Conservation (phyloP, 2,113 vertebrate species). For the Actinemys pallida region DNA sequence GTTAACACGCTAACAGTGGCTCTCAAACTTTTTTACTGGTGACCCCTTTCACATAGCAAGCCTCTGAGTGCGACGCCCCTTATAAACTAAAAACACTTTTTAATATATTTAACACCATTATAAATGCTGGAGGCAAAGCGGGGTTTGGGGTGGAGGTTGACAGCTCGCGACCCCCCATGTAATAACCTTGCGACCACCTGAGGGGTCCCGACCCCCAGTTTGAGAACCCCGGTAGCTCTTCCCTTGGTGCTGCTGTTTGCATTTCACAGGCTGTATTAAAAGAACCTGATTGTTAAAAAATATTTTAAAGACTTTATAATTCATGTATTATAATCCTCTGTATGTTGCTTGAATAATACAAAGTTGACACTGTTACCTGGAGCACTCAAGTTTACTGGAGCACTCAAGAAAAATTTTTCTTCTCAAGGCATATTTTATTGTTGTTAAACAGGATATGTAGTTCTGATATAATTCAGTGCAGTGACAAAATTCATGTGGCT, state of each 20-base stretch:
- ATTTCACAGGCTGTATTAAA: background rate
- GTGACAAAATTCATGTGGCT: background rate
- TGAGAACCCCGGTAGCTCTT: background rate
- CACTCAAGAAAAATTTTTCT: background rate
- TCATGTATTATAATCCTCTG: background rate
- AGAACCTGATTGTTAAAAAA: background rate
- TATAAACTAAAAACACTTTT: no score
- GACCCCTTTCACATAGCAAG: no score
- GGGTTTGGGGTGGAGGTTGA: no score
- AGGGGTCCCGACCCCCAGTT: no score
- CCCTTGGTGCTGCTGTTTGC: background rate
- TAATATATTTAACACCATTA: no score
- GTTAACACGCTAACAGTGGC: background rate
- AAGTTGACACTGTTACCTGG: conserved; percentile 12
- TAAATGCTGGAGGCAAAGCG: no score
- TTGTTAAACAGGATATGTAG: background rate
- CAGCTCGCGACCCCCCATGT: no score
- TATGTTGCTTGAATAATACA: background rate
- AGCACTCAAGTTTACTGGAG: background rate
- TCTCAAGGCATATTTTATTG: background rate
- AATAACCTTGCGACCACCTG: no score
- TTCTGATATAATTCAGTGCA: background rate
- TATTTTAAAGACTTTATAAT: background rate
- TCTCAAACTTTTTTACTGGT: no score
- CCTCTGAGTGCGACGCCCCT: no score